These are phyloP conservation scores for Zelostemma sp. DNA, from an alignment of 1,140 invertebrate species.

Conservation along the genomic window DNA sequence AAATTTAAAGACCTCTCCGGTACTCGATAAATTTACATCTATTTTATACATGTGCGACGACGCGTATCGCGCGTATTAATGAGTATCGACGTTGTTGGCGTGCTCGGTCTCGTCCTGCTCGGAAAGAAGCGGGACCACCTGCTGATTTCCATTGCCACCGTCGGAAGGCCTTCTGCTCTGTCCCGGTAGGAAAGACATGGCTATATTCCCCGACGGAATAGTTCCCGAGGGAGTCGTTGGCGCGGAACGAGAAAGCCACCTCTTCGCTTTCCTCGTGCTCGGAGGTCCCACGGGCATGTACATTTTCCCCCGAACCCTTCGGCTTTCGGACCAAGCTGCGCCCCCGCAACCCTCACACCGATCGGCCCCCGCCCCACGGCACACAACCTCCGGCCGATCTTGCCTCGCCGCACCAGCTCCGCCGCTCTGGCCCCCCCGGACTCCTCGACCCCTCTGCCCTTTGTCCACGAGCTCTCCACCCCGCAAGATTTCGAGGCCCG, in stretches of 20 bases:
- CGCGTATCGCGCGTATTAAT: slow-evolving; percentile 19
- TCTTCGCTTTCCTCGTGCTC: slow-evolving; percentile 65
- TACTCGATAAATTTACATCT: too few species aligned
- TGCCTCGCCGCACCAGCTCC: too few species aligned
- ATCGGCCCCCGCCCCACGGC: too few species aligned
- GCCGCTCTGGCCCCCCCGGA: too few species aligned
- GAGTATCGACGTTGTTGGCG: slow-evolving; percentile 29
- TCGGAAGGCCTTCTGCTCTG: slow-evolving; percentile 62
- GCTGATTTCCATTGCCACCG: slow-evolving; percentile 56
- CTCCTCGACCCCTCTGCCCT: too few species aligned
- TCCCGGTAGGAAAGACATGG: slow-evolving; percentile 59
- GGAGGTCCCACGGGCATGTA: slow-evolving; percentile 64
- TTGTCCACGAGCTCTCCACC: too few species aligned
- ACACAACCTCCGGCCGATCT: too few species aligned
- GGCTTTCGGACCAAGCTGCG: slow-evolving; percentile 39
- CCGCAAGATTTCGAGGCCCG: too few species aligned
- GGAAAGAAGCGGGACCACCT: slow-evolving; percentile 63
- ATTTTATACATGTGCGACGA: slow-evolving; percentile 37
- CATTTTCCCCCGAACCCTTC: slow-evolving; percentile 60
- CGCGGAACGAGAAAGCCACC: slow-evolving; percentile 79
- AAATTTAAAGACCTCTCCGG: too few species aligned
- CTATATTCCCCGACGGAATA: slow-evolving; percentile 72
- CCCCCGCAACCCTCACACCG: too few species aligned
- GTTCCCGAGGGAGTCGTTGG: slow-evolving; percentile 80
- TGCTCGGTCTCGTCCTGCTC: slow-evolving; percentile 65